These are phyloP conservation scores for Ictalurus punctatus DNA, from an alignment of 2,113 vertebrate species.

Conservation along the genomic window DNA sequence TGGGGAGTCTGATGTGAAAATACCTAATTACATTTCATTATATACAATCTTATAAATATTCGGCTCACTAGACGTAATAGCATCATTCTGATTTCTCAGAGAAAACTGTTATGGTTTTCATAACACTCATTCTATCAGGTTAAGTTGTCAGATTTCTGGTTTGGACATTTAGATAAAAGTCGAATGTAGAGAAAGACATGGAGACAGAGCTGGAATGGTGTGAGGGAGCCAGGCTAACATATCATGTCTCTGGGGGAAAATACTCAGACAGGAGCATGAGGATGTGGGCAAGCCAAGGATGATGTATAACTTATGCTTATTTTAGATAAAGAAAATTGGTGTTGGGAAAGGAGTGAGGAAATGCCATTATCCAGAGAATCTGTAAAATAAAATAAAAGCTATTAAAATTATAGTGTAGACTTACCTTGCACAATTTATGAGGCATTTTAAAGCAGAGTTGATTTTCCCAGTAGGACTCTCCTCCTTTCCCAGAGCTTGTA, in stretches of 20 bases:
- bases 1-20: neutral
- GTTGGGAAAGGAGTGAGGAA: neutral
- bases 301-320: neutral
- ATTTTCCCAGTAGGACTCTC: conserved; percentile 48
- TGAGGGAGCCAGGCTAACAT: neutral
- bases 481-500: conserved; percentile 60
- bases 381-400: neutral
- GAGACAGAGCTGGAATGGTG: conserved; percentile 25
- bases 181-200: neutral
- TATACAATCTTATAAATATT: neutral
- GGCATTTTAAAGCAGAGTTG: conserved; percentile 9
- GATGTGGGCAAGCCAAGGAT: neutral
- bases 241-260: neutral
- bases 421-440: neutral
- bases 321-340: neutral
- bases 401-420: neutral
- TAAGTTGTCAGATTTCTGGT: neutral
- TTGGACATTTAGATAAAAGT: neutral
- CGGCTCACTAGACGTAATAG: neutral
- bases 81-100: neutral
- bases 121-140: neutral
- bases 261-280: neutral
- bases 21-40: neutral
- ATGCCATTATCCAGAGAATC: neutral
- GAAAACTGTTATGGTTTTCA: neutral